phyloP scores from a whole-genome alignment of 1,140 invertebrate species.

The Drosophila pachea region DNA sequence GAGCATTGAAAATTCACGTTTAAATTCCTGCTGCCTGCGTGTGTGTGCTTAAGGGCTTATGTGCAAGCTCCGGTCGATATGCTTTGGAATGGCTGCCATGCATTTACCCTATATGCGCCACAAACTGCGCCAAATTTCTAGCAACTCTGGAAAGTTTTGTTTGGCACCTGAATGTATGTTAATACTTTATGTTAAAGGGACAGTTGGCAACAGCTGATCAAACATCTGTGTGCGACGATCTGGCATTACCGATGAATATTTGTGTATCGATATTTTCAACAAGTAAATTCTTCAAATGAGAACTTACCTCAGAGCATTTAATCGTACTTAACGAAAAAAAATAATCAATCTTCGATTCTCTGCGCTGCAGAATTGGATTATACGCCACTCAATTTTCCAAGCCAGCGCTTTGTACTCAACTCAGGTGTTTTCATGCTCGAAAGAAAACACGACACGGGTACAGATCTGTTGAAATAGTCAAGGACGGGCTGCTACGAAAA shows the following conservation, averaged over 20 bases:
- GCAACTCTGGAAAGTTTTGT: slow-evolving; percentile 4
- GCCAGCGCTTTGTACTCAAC: not conserved
- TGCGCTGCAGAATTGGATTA: not conserved
- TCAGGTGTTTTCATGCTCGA: not conserved
- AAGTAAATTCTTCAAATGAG: too few species aligned
- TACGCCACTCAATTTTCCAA: not conserved
- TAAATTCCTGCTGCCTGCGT: not conserved
- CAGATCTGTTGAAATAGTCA: not conserved
- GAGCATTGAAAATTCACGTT: slow-evolving; percentile 63
- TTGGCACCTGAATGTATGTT: slow-evolving; percentile 1
- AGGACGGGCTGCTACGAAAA: slow-evolving; percentile 17
- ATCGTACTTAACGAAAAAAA: too few species aligned
- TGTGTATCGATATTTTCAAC: too few species aligned
- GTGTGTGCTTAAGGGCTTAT: slow-evolving; percentile 5
- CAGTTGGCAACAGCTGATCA: too few species aligned
- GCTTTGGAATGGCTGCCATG: slow-evolving; percentile 1
- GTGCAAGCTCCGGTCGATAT: slow-evolving; percentile 5
- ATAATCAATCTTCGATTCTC: too few species aligned
- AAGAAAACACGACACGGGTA: slow-evolving; percentile 2
- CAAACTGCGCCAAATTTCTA: slow-evolving; percentile 31
- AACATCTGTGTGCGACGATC: too few species aligned
- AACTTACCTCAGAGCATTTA: too few species aligned
- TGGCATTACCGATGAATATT: too few species aligned
- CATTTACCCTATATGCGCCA: slow-evolving; percentile 12
- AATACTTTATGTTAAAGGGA: not conserved